Evolutionary conservation across 2,113 vertebrate genomes (phyloP).

Genomic region (Parotia lawesii): DNA sequence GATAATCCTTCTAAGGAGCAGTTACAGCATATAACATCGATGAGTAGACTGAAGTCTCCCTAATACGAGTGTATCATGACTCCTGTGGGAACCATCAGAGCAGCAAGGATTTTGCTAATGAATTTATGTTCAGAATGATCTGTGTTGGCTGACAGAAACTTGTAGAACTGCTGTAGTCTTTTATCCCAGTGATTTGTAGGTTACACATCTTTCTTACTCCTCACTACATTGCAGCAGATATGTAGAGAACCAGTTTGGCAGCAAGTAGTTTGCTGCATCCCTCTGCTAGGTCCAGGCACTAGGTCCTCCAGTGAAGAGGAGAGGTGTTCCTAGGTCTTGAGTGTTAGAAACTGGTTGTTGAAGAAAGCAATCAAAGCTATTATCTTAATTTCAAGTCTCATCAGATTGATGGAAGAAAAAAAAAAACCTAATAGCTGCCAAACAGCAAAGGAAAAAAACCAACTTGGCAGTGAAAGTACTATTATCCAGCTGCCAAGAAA

Average conservation of each 20-base stretch:
- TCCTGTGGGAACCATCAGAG: neutral
- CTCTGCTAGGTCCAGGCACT: neutral
- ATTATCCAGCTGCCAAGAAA: neutral
- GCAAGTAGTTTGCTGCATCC: neutral
- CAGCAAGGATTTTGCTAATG: constrained; percentile 18
- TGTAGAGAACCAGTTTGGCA: neutral
- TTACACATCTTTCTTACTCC: neutral
- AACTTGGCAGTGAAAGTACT: neutral
- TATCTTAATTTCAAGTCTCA: neutral
- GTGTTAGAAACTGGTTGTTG: neutral
- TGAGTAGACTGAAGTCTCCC: neutral
- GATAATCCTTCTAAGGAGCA: neutral
- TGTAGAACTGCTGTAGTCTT: neutral
- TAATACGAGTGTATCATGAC: neutral
- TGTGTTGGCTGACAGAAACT: neutral
- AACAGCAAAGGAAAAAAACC: neutral
- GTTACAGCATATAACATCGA: neutral
- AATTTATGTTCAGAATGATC: neutral
- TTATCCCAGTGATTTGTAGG: neutral
- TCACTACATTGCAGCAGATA: neutral
- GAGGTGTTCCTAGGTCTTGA: neutral
- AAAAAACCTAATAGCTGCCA: neutral
- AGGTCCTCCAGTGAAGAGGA: neutral
- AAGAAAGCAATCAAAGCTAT: neutral
- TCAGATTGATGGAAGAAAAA: neutral